Percentiles rank a stretch among this genome's conserved stretches.
Evolutionary conservation across 92 coral and sea anemone genomes (phyloP).

Genomic region (Galaxea fascicularis): DNA sequence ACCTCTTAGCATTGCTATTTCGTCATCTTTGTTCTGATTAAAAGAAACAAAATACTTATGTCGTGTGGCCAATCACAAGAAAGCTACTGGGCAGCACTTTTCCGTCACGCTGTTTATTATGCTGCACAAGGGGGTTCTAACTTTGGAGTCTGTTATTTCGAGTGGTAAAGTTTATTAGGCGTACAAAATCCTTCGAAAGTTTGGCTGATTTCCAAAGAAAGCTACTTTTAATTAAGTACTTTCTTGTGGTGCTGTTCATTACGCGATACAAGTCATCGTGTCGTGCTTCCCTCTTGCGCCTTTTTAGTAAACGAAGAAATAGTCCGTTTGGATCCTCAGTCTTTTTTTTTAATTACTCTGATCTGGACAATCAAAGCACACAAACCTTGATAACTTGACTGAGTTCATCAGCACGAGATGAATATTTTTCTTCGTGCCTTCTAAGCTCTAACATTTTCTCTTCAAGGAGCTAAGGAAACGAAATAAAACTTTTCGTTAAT

Average conservation of each 20-base stretch:
- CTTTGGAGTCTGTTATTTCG: not conserved
- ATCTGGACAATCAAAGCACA: not conserved
- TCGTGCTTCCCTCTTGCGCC: too few species aligned
- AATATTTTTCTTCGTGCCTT: constrained; percentile 80
- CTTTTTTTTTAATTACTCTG: not conserved
- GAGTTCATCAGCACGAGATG: constrained; percentile 78
- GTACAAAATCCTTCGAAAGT: too few species aligned
- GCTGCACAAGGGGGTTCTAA: constrained; percentile 3
- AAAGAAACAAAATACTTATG: not conserved
- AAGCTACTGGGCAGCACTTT: too few species aligned
- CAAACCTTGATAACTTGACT: constrained; percentile 81
- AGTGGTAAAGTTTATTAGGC: too few species aligned
- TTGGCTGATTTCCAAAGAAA: not conserved
- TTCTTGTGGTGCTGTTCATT: too few species aligned
- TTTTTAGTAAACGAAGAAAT: too few species aligned
- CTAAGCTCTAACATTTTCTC: constrained; percentile 81
- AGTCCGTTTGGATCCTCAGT: too few species aligned
- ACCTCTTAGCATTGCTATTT: constrained; percentile 85
- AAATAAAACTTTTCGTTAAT: not conserved
- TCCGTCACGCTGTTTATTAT: not conserved
- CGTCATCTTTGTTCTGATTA: constrained; percentile 87
- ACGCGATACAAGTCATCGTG: too few species aligned
- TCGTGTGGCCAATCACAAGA: not conserved
- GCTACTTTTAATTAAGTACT: too few species aligned
- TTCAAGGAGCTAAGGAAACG: constrained; percentile 70